Evolutionary conservation across 2,797 vertebrate species (phyloP), one percentile per base, ranked within the genome.

Genomic region (Enoplosus armatus): DNA sequence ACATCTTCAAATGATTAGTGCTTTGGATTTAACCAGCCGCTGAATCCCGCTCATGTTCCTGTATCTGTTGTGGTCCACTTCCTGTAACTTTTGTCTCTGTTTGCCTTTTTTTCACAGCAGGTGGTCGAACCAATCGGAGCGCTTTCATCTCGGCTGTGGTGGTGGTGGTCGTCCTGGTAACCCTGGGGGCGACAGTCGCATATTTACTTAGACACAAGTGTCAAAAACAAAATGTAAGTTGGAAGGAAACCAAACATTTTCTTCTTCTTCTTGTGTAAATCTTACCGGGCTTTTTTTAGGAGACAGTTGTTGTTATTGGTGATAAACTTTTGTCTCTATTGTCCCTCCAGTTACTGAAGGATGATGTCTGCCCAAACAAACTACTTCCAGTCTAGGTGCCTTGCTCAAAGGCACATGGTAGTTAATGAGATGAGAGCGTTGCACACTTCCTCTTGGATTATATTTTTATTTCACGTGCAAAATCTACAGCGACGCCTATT

Each of bases 141-240:
- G 0, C 5, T 5, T 1, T 20, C 27, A 7, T 77, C 37, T 4
- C 18, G 2, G 0, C 2, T 8, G 2, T 37, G 27, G 22, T 10
- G 0, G 0, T n/a, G 24, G n/a, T n/a, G n/a, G n/a, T n/a, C 22
- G 0, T 66, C 26, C 0, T 39, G 0, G 5, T 26, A 6, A 1
- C 8, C 8, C 22, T 60, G n/a, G 35, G 18, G 2, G 41, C 9
- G 45, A 18, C 0, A 43, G 31, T 35, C 18, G 4, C 4, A 6
- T 6, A 12, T n/a, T 33, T 59, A n/a, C 8, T 33, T 33, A 31
- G 11, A 24, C 2, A 2, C 2, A 55, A 18, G 0, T 2, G 0
- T 6, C 3, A 2, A 5, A 12, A 29, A 10, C 2, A 20, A 10
- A 20, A 56, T 2, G 64, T 69, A 27, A 68, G 48, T 29, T 4